Evolutionary conservation across 2,888 invertebrate species (phyloP).

Genomic region (Oasisia sp.): DNA sequence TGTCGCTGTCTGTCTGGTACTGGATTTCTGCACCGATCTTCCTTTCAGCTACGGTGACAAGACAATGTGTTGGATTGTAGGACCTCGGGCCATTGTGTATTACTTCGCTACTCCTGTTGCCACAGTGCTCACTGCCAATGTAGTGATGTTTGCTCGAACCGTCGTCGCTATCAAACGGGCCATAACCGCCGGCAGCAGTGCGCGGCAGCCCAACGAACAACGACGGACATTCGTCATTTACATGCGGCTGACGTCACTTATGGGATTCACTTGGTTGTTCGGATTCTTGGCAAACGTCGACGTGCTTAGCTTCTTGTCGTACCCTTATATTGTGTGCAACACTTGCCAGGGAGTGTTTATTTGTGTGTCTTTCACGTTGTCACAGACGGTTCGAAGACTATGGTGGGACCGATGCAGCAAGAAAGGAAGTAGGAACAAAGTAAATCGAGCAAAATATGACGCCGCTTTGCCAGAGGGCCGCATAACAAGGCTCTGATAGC

Average conservation of each 20-base stretch:
- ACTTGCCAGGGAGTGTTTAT: neutral
- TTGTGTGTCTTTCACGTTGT: neutral
- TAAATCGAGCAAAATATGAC: too few species aligned
- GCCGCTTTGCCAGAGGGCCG: too few species aligned
- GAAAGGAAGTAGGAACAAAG: too few species aligned
- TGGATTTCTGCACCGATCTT: too few species aligned
- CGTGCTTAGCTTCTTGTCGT: neutral
- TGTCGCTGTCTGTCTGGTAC: too few species aligned
- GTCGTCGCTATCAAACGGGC: neutral
- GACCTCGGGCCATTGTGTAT: neutral
- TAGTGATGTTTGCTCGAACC: neutral
- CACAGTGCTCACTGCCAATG: neutral
- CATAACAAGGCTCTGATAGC: too few species aligned
- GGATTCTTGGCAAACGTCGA: slow-evolving; percentile 20
- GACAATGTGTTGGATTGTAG: slow-evolving; percentile 17
- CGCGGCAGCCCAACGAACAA: neutral
- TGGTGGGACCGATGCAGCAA: too few species aligned
- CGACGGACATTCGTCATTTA: neutral
- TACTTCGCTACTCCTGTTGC: neutral
- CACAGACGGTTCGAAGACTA: too few species aligned
- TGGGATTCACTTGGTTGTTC: slow-evolving; percentile 23
- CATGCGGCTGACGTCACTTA: neutral
- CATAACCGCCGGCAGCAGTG: neutral
- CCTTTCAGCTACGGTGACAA: neutral
- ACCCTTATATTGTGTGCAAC: slow-evolving; percentile 20